phyloP scores from a whole-genome alignment of 2,113 vertebrate genomes.

The Dicaeum eximium region DNA sequence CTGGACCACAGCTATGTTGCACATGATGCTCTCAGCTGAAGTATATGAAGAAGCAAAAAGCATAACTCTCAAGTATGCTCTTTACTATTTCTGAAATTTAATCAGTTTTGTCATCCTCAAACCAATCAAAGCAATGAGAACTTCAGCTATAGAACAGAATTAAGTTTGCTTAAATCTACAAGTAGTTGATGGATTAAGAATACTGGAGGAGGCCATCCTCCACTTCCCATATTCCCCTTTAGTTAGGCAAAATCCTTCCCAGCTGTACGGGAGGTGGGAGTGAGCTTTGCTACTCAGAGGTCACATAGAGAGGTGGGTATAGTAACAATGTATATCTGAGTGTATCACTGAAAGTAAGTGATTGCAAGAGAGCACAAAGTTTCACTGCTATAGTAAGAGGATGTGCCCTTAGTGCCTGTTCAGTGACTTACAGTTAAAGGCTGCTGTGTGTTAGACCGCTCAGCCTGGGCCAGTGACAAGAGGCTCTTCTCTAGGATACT shows the following conservation, averaged over 20 bases:
- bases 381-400: fast-evolving
- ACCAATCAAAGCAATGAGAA: background rate
- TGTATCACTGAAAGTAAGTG: background rate
- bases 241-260: background rate
- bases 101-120: background rate
- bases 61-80: background rate
- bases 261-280: fast-evolving
- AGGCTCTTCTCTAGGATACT: background rate
- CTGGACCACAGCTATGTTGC: background rate
- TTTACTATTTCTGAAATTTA: background rate
- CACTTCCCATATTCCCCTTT: background rate
- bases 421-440: fast-evolving
- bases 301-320: background rate
- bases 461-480: background rate
- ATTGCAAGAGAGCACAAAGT: background rate
- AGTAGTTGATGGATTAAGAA: background rate
- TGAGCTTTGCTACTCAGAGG: fast-evolving
- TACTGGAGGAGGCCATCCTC: background rate
- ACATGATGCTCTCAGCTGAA: background rate
- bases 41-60: background rate
- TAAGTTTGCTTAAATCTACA: background rate
- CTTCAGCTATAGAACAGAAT: background rate
- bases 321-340: background rate
- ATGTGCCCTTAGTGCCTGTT: background rate
- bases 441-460: background rate